Evolutionary conservation across 2,888 invertebrate genomes (phyloP).

Genomic region (Bedellia somnulentella): DNA sequence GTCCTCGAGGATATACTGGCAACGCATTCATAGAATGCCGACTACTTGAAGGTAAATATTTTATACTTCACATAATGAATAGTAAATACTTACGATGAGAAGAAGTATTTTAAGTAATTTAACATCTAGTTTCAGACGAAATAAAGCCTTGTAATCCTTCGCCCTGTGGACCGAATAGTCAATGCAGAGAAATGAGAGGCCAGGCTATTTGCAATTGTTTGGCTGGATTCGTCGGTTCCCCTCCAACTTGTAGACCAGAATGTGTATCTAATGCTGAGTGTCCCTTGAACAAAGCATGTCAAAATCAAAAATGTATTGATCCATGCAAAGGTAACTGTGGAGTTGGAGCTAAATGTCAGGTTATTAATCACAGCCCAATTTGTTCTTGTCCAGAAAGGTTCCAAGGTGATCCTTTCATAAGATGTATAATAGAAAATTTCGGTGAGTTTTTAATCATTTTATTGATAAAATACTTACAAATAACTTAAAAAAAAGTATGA

Average conservation of each 20-base stretch:
- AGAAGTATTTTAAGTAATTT: too few species aligned
- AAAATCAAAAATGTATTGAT: slow-evolving; percentile 70
- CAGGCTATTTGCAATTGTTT: slow-evolving; percentile 72
- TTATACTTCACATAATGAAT: background rate
- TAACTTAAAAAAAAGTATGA: too few species aligned
- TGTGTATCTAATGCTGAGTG: slow-evolving; percentile 72
- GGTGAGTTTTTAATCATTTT: slow-evolving; percentile 4
- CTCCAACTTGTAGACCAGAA: slow-evolving; percentile 72
- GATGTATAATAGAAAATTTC: slow-evolving; percentile 66
- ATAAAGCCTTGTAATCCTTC: slow-evolving; percentile 69
- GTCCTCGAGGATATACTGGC: slow-evolving; percentile 65
- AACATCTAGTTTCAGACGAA: too few species aligned
- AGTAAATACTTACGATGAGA: too few species aligned
- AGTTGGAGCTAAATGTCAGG: slow-evolving; percentile 68
- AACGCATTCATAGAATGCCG: slow-evolving; percentile 70
- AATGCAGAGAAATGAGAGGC: slow-evolving; percentile 68
- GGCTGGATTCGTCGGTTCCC: slow-evolving; percentile 68
- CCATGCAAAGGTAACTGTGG: slow-evolving; percentile 77
- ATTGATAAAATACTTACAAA: too few species aligned
- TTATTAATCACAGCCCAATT: slow-evolving; percentile 74
- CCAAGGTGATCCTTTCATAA: slow-evolving; percentile 73
- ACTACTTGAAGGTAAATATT: slow-evolving; percentile 38
- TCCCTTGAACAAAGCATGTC: slow-evolving; percentile 66
- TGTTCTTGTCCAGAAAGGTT: slow-evolving; percentile 67
- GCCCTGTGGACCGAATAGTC: slow-evolving; percentile 73